phyloP scores from a whole-genome alignment of 2,888 invertebrate species.

The Emmelina monodactyla region DNA sequence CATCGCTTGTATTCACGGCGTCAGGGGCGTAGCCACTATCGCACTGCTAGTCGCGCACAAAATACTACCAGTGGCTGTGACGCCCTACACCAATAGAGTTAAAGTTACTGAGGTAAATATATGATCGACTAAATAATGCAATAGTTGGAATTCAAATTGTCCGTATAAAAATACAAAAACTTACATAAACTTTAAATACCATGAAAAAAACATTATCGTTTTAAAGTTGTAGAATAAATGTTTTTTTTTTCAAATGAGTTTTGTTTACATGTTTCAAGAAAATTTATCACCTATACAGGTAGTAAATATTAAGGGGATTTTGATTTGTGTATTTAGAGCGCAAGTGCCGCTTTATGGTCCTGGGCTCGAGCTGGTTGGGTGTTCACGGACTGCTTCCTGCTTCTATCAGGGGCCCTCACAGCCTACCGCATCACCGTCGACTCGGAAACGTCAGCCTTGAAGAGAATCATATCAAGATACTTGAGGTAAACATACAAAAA shows the following conservation, averaged over 20 bases:
- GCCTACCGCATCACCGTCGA: conserved; percentile 69
- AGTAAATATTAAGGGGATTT: too few relatives aligned
- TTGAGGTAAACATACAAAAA: conserved; percentile 66
- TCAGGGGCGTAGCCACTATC: conserved; percentile 71
- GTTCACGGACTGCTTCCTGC: conserved; percentile 72
- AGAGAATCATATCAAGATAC: conserved; percentile 68
- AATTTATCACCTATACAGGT: too few relatives aligned
- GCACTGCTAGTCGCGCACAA: conserved; percentile 72
- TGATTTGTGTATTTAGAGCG: too few relatives aligned
- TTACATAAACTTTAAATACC: too few relatives aligned
- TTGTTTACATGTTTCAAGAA: too few relatives aligned
- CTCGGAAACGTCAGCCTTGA: conserved; percentile 60
- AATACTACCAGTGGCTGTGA: conserved; percentile 68
- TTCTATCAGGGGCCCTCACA: conserved; percentile 71
- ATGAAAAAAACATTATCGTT: too few relatives aligned
- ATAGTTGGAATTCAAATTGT: not conserved
- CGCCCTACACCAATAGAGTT: conserved; percentile 70
- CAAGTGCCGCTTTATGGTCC: conserved; percentile 66
- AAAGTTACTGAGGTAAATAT: conserved; percentile 63
- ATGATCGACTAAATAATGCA: not conserved
- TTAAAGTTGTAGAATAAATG: too few relatives aligned
- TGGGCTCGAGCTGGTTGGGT: conserved; percentile 70
- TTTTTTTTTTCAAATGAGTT: too few relatives aligned
- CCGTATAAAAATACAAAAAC: too few relatives aligned
- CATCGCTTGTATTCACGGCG: conserved; percentile 74